Percentiles rank a stretch among this genome's conserved stretches.
These are phyloP conservation scores for Carassius gibelio DNA, from an alignment of 2,113 vertebrate species.

Conservation along the genomic window DNA sequence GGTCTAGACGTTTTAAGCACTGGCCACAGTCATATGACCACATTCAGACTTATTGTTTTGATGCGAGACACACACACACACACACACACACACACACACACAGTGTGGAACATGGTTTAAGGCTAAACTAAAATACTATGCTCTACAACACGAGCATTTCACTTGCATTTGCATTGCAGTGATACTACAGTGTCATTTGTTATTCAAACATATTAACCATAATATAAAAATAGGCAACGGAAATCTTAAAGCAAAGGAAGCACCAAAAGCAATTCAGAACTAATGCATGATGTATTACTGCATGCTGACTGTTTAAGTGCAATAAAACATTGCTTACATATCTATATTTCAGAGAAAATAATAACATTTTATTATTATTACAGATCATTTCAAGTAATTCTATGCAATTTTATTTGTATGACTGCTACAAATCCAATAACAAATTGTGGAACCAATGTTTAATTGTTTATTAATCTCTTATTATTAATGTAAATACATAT, in stretches of 20 bases:
- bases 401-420: not conserved
- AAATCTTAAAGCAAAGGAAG: not conserved
- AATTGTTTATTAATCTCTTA: not conserved
- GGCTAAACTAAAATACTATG: conserved; percentile 7
- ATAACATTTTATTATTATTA: not conserved
- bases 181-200: not conserved
- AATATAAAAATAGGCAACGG: not conserved
- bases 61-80: conserved; percentile 19
- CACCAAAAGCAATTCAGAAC: not conserved
- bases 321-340: not conserved
- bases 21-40: conserved; percentile 29
- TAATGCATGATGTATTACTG: not conserved
- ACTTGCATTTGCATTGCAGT: not conserved
- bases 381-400: not conserved
- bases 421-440: not conserved
- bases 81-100: conserved; percentile 27
- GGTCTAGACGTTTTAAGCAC: not conserved
- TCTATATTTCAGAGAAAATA: not conserved
- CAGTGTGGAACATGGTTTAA: not conserved
- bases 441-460: not conserved
- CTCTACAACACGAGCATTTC: not conserved
- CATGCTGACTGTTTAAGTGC: not conserved
- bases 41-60: conserved; percentile 8
- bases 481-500: not conserved
- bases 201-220: not conserved